Evolutionary conservation across 1,140 invertebrate genomes (phyloP), one percentile per base, ranked within the genome.

Genomic region (Drosophila sucinea): DNA sequence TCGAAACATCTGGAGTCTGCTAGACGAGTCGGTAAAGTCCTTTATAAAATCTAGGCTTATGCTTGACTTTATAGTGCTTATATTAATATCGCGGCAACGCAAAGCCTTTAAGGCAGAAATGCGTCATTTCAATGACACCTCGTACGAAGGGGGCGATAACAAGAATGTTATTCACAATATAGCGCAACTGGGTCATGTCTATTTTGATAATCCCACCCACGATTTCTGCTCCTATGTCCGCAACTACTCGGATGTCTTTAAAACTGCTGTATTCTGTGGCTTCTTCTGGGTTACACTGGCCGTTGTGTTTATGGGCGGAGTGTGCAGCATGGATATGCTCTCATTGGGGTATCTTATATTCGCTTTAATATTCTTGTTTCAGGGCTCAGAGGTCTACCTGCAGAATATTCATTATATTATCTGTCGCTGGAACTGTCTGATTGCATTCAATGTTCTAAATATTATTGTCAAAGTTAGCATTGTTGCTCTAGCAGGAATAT

Each of bases 351-450:
- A 99, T 92, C 94, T 99, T 0, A 95, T 99, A 51, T 97, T 97
- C 10, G 97, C 98, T 0, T 99, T 99, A 90, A 94, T 98, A 27
- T 99, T 99, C 91, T 94, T 99, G 8, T 99, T 98, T 97, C 97
- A 97, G 93, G 98, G 98, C 35, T 98, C 98, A 57, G 98, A 99
- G 87, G 96, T 99, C 80, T 98, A 98, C 89, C 93, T 98, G 4
- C 94, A 97, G 84, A 97, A 97, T 0, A 95, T 96, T 40, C 94
- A 94, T 51, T 95, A 94, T 51, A 97, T 99, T 57, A 92, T 98
- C 0, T 95, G 95, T 91, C 97, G 96, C 94, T 99, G 98, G 98
- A 98, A 98, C 68, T 94, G 95, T 74, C 89, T 99, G 0, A 93
- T 99, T 23, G 95, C 95, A 0, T 99, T 99, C 93, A 98, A 97